Conservation (phyloP, 2,797 vertebrate species). For the Chaetodon trifasciatus region DNA sequence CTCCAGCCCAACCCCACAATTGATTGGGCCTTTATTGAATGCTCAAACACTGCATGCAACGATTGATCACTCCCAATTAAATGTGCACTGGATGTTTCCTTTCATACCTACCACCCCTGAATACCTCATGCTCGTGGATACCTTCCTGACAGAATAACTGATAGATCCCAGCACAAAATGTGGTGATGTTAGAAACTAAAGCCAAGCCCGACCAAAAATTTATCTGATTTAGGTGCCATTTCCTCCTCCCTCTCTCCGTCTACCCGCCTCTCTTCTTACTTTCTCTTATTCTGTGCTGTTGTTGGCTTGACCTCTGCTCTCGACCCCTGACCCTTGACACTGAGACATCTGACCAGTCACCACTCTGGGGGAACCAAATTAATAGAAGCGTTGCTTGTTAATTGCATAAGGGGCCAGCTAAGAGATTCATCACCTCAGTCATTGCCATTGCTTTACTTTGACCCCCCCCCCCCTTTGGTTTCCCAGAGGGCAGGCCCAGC, state of each 20-base stretch:
- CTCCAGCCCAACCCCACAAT: slow-evolving; percentile 84
- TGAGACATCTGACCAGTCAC: slow-evolving; percentile 98
- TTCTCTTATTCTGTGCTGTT: slow-evolving; percentile 76
- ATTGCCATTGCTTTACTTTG: slow-evolving; percentile 99
- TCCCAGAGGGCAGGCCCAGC: slow-evolving; percentile 98
- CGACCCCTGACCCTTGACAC: slow-evolving; percentile 95
- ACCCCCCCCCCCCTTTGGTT: slow-evolving; percentile 84
- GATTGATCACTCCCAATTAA: slow-evolving; percentile 98
- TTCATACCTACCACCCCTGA: slow-evolving; percentile 75
- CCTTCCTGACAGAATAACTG: slow-evolving; percentile 71
- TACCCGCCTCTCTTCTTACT: slow-evolving; percentile 40
- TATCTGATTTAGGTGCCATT: slow-evolving; percentile 79
- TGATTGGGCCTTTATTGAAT: slow-evolving; percentile 95
- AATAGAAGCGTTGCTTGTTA: slow-evolving; percentile 98
- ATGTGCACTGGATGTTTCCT: slow-evolving; percentile 90
- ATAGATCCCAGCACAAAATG: slow-evolving; percentile 55
- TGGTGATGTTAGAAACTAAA: slow-evolving; percentile 8
- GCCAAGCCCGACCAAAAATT: slow-evolving; percentile 66
- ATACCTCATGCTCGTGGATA: slow-evolving; percentile 33
- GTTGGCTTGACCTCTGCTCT: slow-evolving; percentile 94
- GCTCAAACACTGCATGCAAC: slow-evolving; percentile 88
- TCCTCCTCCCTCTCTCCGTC: slow-evolving; percentile 34
- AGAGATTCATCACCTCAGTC: slow-evolving; percentile 99
- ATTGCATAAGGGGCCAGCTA: slow-evolving; percentile 98
- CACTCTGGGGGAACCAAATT: slow-evolving; percentile 97